Percentiles rank a stretch among this genome's conserved stretches.
These are phyloP conservation scores for Himalopsyche tibetana DNA, from an alignment of 2,888 invertebrate genomes.

Conservation along the genomic window DNA sequence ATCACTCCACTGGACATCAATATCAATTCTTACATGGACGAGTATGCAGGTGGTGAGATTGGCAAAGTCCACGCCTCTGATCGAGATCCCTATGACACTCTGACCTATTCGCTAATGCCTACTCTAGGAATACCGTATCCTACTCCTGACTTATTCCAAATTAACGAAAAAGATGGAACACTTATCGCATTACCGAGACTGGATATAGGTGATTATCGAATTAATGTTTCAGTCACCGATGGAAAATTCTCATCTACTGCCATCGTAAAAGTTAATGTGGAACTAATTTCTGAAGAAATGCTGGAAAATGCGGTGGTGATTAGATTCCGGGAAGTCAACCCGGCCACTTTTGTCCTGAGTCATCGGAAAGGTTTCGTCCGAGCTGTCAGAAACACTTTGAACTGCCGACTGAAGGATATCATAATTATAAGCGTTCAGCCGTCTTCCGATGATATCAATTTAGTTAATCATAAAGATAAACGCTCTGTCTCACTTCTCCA, in stretches of 20 bases:
- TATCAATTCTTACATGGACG: slow-evolving; percentile 92
- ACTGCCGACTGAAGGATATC: slow-evolving; percentile 87
- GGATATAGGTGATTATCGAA: slow-evolving; percentile 89
- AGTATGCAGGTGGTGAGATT: slow-evolving; percentile 92
- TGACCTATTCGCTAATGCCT: slow-evolving; percentile 84
- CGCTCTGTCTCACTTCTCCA: slow-evolving; percentile 35
- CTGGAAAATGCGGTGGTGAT: slow-evolving; percentile 90
- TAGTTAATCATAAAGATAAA: slow-evolving; percentile 63
- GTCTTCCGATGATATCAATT: slow-evolving; percentile 73
- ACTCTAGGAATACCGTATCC: slow-evolving; percentile 79
- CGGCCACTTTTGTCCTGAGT: slow-evolving; percentile 90
- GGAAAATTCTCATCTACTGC: slow-evolving; percentile 91
- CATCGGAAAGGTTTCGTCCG: slow-evolving; percentile 90
- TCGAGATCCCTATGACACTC: slow-evolving; percentile 93
- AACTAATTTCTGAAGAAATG: slow-evolving; percentile 89
- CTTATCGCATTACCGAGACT: slow-evolving; percentile 88
- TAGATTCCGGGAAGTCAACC: slow-evolving; percentile 87
- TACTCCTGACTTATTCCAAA: slow-evolving; percentile 84
- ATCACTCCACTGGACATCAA: slow-evolving; percentile 91
- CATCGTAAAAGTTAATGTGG: slow-evolving; percentile 86
- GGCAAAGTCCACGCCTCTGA: slow-evolving; percentile 93
- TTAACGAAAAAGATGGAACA: slow-evolving; percentile 88
- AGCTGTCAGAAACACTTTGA: slow-evolving; percentile 87
- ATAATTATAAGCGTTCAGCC: slow-evolving; percentile 91
- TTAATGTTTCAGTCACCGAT: slow-evolving; percentile 95